Evolutionary conservation across 2,113 vertebrate genomes (phyloP), one percentile per base, ranked within the genome.

Genomic region (Tupaia chinensis): DNA sequence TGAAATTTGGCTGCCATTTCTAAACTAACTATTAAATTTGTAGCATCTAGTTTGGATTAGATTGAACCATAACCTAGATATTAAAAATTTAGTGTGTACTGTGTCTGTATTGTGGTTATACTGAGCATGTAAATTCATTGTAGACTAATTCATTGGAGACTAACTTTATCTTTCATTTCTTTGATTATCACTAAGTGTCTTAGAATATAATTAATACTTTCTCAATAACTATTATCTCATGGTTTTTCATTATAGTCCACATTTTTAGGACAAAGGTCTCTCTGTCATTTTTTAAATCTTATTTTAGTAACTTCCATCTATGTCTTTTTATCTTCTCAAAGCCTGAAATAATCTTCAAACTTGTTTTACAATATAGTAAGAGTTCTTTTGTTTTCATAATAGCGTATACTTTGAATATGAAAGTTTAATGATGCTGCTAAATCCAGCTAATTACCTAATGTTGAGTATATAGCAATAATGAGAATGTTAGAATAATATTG

Each of bases 331-430:
- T 53, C 12, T 58, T 79, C 14, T 96, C 68, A 87, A 94, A 82
- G 27, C 70, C 86, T 78, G 86, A 8, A 79, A 34, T 80, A 25
- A 70, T 1, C 22, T 27, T 58, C 20, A 20, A 94, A 93, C 11
- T 65, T 79, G 44, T 87, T 15, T 27, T 97, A 96, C 32, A 80
- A 77, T 91, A 22, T 60, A 69, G 19, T 20, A 70, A 17, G 29
- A 66, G 23, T 27, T 80, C 16, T 70, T 17, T 80, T 90, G 20
- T 85, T 91, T 90, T 66, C 73, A 88, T 94, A 53, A 66, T 95
- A 69, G 22, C 93, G 5, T 12, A 66, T 58, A 68, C 13, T 60
- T 94, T 80, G 56, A 58, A 70, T 63, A 72, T 4, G 70, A 58
- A 25, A 76, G 73, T 88, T 78, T 81, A 96, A 93, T 95, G 0